Evolutionary conservation across 2,888 invertebrate genomes (phyloP).

Genomic region (Podotricha telesiphe): DNA sequence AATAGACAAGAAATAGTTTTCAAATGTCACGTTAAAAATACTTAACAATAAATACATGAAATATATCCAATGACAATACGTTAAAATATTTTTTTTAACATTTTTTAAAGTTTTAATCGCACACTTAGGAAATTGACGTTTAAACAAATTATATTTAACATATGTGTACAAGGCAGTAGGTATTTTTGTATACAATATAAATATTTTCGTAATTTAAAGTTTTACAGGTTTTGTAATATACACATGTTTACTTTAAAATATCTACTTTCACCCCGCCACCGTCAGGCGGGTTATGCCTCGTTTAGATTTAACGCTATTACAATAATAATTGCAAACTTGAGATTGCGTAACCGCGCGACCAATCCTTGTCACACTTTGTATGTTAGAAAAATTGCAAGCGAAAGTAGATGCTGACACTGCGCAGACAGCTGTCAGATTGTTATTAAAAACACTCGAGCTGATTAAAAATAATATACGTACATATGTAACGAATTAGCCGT

Average conservation of each 20-base stretch:
- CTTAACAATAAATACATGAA: no score
- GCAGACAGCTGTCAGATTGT: constrained; percentile 39
- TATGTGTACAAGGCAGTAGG: no score
- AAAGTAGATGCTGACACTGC: constrained; percentile 53
- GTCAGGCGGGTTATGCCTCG: constrained; percentile 53
- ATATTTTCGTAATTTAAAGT: neutral
- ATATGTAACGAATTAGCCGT: constrained; percentile 34
- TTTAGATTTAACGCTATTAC: constrained; percentile 71
- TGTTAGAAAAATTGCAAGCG: constrained; percentile 71
- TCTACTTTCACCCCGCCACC: constrained; percentile 31
- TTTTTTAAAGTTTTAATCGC: no score
- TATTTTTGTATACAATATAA: neutral
- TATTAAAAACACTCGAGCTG: constrained; percentile 39
- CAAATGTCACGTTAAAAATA: no score
- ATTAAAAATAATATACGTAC: constrained; percentile 34
- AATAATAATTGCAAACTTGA: constrained; percentile 71
- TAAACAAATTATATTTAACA: no score
- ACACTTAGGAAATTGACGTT: no score
- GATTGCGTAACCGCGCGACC: constrained; percentile 37
- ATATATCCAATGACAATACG: no score
- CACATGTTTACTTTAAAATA: constrained; percentile 3
- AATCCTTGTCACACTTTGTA: constrained; percentile 49
- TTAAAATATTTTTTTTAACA: no score
- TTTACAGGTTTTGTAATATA: neutral
- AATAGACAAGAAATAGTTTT: no score